A percentile compares a stretch with the other conserved stretches of the same genome.
phyloP scores from a whole-genome alignment of 2,113 vertebrate species.

The Delphinapterus leucas region DNA sequence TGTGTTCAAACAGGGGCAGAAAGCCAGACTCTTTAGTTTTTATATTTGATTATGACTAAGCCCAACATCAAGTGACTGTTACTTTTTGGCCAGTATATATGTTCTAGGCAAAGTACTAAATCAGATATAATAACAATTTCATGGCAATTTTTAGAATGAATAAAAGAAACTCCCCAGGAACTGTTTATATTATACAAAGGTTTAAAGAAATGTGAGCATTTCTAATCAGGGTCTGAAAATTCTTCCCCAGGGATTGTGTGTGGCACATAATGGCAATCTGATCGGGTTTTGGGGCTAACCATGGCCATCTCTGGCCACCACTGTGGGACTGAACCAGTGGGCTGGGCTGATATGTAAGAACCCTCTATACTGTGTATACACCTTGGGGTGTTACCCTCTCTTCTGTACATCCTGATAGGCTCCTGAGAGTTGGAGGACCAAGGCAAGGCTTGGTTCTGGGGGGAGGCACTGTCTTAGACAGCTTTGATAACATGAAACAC shows the following conservation, averaged over 20 bases:
- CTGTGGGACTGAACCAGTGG: background rate
- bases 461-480: background rate
- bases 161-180: conserved; percentile 16
- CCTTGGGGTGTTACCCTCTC: background rate
- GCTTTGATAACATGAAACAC: background rate
- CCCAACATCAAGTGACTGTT: background rate
- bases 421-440: background rate
- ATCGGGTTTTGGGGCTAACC: background rate
- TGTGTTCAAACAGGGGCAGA: background rate
- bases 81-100: background rate
- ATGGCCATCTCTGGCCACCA: background rate
- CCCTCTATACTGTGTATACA: background rate
- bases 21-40: background rate
- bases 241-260: background rate
- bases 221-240: background rate
- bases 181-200: background rate
- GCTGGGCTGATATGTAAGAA: background rate
- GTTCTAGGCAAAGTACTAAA: conserved; percentile 12
- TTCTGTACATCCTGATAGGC: background rate
- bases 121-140: background rate
- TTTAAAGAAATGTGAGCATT: background rate
- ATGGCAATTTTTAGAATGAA: background rate
- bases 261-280: background rate
- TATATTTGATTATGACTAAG: conserved; percentile 41
- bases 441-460: background rate